phyloP scores from a whole-genome alignment of 2,113 vertebrate species.

The Variabilichromis moorii region DNA sequence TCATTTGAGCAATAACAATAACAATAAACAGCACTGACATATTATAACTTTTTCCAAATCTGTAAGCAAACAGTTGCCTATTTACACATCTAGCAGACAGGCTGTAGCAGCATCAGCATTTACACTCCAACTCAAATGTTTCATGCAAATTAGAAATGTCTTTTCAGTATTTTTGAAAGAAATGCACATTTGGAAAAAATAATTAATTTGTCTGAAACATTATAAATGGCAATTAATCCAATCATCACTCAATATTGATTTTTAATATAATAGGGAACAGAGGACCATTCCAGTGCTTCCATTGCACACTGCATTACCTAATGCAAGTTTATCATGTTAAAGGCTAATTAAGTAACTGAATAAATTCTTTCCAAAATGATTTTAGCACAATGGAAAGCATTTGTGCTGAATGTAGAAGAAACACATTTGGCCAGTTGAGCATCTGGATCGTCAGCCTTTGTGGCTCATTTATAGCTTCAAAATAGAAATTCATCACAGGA shows the following conservation, averaged over 20 bases:
- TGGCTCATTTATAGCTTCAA: not conserved
- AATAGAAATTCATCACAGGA: not conserved
- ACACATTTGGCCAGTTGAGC: not conserved
- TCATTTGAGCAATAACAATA: not conserved
- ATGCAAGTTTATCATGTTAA: not conserved
- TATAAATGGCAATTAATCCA: not conserved
- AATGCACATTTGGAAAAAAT: not conserved
- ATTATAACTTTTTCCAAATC: not conserved
- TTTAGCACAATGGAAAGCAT: not conserved
- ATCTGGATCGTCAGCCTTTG: not conserved
- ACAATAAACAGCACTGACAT: not conserved
- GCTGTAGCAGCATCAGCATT: not conserved
- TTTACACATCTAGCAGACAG: not conserved
- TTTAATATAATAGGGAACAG: not conserved
- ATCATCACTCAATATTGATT: not conserved
- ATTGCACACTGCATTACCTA: not conserved
- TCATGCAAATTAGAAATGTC: not conserved
- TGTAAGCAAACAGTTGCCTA: not conserved
- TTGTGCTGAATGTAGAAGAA: not conserved
- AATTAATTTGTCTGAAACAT: not conserved
- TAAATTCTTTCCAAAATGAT: not conserved
- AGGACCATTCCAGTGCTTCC: not conserved
- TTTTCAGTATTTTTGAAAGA: not conserved
- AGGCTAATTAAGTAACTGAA: not conserved
- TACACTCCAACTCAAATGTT: not conserved